A percentile compares a stretch with the other conserved stretches of the same genome.
phyloP scores from a whole-genome alignment of 2,888 invertebrate genomes.

The Dicyrtomina minuta region DNA sequence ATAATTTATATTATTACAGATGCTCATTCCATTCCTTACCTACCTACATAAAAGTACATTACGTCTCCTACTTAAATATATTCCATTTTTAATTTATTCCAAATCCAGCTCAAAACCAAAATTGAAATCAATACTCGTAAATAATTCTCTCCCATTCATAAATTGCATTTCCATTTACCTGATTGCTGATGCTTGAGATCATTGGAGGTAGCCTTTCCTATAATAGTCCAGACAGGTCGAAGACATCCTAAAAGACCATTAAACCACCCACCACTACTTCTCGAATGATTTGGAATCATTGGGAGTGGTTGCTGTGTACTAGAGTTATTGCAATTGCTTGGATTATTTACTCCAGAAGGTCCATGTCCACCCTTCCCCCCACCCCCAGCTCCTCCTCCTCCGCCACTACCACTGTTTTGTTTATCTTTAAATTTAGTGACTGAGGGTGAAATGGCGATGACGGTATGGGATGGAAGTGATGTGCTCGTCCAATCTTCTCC shows the following conservation, averaged over 20 bases:
- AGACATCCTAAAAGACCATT: conserved; percentile 85
- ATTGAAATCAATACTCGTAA: too few species aligned
- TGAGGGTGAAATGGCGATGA: conserved; percentile 39
- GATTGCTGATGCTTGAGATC: conserved; percentile 66
- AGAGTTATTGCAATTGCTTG: not conserved
- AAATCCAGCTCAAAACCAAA: too few species aligned
- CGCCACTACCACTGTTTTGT: not conserved
- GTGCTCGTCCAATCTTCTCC: conserved; percentile 47
- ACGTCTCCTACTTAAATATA: too few species aligned
- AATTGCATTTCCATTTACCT: too few species aligned
- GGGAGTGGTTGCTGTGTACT: not conserved
- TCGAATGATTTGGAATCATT: conserved; percentile 17
- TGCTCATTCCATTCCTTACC: too few species aligned
- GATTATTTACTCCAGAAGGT: conserved; percentile 16
- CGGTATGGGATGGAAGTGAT: conserved; percentile 49
- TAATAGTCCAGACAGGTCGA: conserved; percentile 81
- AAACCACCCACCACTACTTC: conserved; percentile 64
- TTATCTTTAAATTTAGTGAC: conserved; percentile 31
- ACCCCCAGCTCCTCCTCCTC: too few species aligned
- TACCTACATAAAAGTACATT: too few species aligned
- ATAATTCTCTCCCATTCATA: too few species aligned
- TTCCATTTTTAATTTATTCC: too few species aligned
- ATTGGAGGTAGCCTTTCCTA: conserved; percentile 72
- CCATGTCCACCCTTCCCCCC: conserved; percentile 6
- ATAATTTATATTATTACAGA: too few species aligned